Conservation (phyloP, 2,888 invertebrate genomes). For the Microctonus brassicae region DNA sequence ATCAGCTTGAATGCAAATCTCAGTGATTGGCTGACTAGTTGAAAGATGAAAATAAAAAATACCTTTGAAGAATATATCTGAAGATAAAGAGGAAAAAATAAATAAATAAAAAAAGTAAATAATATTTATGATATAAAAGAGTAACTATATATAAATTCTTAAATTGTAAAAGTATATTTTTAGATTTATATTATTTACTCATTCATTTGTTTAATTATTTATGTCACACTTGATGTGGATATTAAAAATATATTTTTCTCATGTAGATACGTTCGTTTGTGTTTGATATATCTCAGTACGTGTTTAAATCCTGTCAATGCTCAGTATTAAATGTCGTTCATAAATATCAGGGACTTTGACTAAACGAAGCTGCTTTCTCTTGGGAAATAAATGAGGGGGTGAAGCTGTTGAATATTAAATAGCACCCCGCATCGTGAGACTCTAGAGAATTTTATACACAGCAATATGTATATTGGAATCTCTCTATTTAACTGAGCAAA, state of each 20-base stretch:
- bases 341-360: constrained; percentile 37
- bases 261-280: constrained; percentile 35
- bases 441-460: constrained; percentile 7
- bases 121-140: not conserved
- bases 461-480: constrained; percentile 13
- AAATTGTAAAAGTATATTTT: not conserved
- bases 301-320: constrained; percentile 23
- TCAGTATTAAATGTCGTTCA: constrained; percentile 36
- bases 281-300: no score
- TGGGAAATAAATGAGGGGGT: constrained; percentile 12
- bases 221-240: not conserved
- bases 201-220: not conserved
- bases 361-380: constrained; percentile 33
- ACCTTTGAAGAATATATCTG: not conserved
- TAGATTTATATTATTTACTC: not conserved
- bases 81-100: not conserved
- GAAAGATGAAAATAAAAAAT: not conserved
- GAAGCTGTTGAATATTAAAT: constrained; percentile 42
- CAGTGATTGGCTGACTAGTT: constrained; percentile 44
- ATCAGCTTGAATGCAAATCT: not conserved
- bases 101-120: constrained; percentile 1
- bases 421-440: constrained; percentile 10
- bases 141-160: not conserved
- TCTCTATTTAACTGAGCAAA: not conserved
- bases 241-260: not conserved